Base-by-base conservation (phyloP, 2,113 vertebrate species). In the Delphinapterus leucas region DNA sequence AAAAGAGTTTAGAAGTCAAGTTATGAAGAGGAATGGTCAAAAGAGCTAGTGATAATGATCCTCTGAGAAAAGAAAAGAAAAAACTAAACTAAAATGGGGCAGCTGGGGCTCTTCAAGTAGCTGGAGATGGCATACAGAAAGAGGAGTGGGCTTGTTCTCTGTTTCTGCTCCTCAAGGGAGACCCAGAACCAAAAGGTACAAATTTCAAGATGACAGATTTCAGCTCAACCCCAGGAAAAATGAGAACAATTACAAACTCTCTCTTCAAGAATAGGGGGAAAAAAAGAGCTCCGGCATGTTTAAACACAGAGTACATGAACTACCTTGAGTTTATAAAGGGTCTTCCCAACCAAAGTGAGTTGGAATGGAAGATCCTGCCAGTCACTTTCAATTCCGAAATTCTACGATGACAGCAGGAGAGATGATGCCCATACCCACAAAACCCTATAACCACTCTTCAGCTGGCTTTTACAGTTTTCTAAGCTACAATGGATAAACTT, bases 401-500 rank as follows among this genome's bases (percentile, higher is more conserved):
- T 60, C 67, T 63, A 61, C 7, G 14, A 95, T n/a, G 26, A 14
- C 31, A 88, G 13, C 3, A 74, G 33, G 26, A 86, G 31, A 91
- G 65, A 87, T 25, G 38, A 73, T 6, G 55, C 14, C 89, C 55
- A 92, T 13, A 84, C 18, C 23, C n/a, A 87, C 9, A 17, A 58
- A 81, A 67, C n/a, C 28, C 70, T 79, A 41, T 31, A 26, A 65
- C 53, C 38, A 36, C 26, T 71, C 41, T 82, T 83, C 44, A 28
- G 26, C n/a, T 80, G 38, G 38, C 21, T 89, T 65, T 70, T 8
- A 73, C 14, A 65, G 33, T 41, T 76, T 90, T 84, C 81, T 76
- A 92, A 80, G 58, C 25, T 67, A 65, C 81, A 97, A 97, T 49
- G 47, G 58, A 74, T 86, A 93, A 82, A 82, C 47, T 82, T 95